These are phyloP conservation scores for Parascotia fuliginaria DNA, from an alignment of 2,888 invertebrate species.

Conservation along the genomic window DNA sequence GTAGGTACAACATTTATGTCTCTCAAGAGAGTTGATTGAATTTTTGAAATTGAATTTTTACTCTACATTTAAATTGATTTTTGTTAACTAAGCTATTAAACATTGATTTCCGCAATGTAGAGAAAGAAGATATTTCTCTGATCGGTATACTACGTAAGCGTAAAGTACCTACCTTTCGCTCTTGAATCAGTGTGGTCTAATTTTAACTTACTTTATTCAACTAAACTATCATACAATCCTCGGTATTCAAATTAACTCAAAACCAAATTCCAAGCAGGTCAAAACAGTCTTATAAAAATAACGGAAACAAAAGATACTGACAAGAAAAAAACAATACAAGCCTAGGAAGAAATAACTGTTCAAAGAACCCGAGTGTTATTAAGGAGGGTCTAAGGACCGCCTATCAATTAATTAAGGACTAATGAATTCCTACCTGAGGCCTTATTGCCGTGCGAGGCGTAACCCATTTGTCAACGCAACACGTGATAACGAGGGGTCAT, in stretches of 20 bases:
- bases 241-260: background rate
- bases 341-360: conserved; percentile 32
- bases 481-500: conserved; percentile 65
- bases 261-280: conserved; percentile 2
- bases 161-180: too few relatives aligned
- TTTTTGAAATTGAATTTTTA: too few relatives aligned
- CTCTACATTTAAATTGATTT: too few relatives aligned
- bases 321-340: conserved; percentile 29
- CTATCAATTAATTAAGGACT: conserved; percentile 76
- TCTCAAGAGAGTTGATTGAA: too few relatives aligned
- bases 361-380: conserved; percentile 51
- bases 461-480: conserved; percentile 75
- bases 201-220: background rate
- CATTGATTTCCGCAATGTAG: too few relatives aligned
- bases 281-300: conserved; percentile 7
- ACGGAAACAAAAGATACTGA: conserved; percentile 13
- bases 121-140: too few relatives aligned
- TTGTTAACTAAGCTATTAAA: too few relatives aligned
- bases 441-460: conserved; percentile 56
- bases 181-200: background rate
- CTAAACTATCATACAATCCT: background rate
- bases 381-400: conserved; percentile 58
- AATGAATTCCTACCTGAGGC: conserved; percentile 69
- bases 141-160: too few relatives aligned
- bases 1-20: too few relatives aligned